Conservation (phyloP, 2,797 vertebrate genomes). For the Setipinna tenuifilis region DNA sequence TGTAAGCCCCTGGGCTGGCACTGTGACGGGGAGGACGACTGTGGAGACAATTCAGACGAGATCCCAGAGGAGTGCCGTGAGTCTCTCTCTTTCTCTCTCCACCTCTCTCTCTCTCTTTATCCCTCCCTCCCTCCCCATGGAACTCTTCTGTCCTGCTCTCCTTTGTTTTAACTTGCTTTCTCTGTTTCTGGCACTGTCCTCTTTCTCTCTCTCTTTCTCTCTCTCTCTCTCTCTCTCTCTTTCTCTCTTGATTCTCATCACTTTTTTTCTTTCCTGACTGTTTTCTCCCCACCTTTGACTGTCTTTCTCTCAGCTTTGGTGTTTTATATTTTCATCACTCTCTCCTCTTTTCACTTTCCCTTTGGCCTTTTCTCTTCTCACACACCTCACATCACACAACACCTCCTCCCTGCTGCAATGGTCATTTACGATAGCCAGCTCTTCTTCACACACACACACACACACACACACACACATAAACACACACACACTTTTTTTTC, state of each 20-base stretch:
- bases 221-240: neutral
- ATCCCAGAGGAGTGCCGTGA: slow-evolving; percentile 82
- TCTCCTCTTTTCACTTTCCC: neutral
- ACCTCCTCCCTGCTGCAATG: neutral
- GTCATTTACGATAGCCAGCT: neutral
- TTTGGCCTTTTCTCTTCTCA: neutral
- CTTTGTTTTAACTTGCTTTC: no score
- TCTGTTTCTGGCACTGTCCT: neutral
- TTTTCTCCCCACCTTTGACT: neutral
- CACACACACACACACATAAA: no score
- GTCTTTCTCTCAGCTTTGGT: no score
- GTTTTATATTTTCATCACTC: no score
- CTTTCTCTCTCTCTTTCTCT: neutral
- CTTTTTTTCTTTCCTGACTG: no score
- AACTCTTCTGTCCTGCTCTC: no score
- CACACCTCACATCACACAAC: neutral
- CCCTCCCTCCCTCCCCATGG: no score
- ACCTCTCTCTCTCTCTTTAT: neutral
- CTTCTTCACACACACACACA: no score
- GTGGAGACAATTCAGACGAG: slow-evolving; percentile 93
- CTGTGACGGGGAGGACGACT: slow-evolving; percentile 93
- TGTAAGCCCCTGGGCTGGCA: slow-evolving; percentile 93
- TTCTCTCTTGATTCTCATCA: no score
- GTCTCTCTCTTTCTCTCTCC: neutral
- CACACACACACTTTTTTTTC: neutral